Evolutionary conservation across 2,113 vertebrate genomes (phyloP), one percentile per base, ranked within the genome.

Genomic region (Cairina moschata): DNA sequence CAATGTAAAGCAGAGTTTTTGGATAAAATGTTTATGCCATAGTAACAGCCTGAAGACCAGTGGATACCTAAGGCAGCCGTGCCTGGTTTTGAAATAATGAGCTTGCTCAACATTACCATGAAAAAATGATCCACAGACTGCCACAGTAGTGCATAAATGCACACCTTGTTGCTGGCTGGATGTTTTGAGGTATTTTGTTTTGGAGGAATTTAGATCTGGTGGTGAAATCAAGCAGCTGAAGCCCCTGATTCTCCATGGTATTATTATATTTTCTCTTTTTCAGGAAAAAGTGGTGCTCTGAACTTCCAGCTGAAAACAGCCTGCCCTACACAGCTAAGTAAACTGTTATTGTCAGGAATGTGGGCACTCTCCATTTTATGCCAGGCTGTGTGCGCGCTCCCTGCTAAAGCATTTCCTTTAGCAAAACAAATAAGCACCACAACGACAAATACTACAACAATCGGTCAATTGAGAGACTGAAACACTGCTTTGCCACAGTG

Each of bases 101-200:
- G 40, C 56, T 71, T 56, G 38, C 85, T 74, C 59, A 80, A 83
- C 68, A 46, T 36, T 68, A 71, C 59, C 13, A 5, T 31, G 48
- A 73, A 81, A 90, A 77, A 23, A 7, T 8, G 5, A 25, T 38
- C 42, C 73, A 55, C 38, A 81, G 56, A 11, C 42, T 81, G 25
- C 50, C 83, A 80, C 59, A 46, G 80, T 11, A 56, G 32, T 10
- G n/a, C 52, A 81, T 83, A 93, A 91, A 95, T 6, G 54, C 75
- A 77, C 75, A 69, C 16, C 80, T 95, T 91, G 84, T 89, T 86
- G 80, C 42, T n/a, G 66, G 52, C 69, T 75, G 89, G 69, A 36
- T 75, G 42, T 89, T 95, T 91, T 95, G 91, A 95, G 74, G 88
- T 89, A 93, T 92, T 92, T 89, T 96, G 86, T 89, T 97, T 95